Percentiles rank a stretch among this genome's conserved stretches.
phyloP scores from a whole-genome alignment of 1,140 invertebrate species.

The Drosophila truncata region DNA sequence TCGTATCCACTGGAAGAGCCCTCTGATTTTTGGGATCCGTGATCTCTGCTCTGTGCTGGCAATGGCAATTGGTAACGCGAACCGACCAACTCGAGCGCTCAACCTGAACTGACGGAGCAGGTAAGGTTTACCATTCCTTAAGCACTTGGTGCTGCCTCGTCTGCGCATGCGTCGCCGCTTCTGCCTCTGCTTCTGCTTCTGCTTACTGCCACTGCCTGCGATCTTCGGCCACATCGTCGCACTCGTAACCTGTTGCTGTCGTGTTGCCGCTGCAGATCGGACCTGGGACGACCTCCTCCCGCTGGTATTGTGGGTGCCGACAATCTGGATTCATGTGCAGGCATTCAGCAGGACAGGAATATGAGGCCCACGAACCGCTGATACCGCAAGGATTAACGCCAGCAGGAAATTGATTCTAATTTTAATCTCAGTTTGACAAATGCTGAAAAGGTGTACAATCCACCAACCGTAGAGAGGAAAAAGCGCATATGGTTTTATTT shows the following conservation, averaged over 20 bases:
- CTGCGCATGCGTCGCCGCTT: constrained; percentile 29
- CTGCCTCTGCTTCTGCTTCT: constrained; percentile 43
- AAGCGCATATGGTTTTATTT: not conserved
- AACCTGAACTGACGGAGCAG: constrained; percentile 81
- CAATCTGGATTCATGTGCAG: constrained; percentile 26
- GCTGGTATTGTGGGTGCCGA: constrained; percentile 48
- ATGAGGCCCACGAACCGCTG: constrained; percentile 17
- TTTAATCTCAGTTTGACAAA: constrained; percentile 15
- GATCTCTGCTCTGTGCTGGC: constrained; percentile 15
- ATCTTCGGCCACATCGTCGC: constrained; percentile 37
- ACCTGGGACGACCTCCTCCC: constrained; percentile 11
- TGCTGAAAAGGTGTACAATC: constrained; percentile 2
- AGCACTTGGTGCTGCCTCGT: constrained; percentile 67
- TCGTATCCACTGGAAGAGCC: constrained; percentile 11
- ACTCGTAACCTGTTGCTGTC: constrained; percentile 60
- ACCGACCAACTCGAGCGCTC: constrained; percentile 79
- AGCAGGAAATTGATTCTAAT: constrained; percentile 5
- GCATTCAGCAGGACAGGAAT: constrained; percentile 34
- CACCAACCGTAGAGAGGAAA: not conserved
- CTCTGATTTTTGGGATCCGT: constrained; percentile 23
- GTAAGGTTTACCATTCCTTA: constrained; percentile 84
- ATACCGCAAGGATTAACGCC: constrained; percentile 28
- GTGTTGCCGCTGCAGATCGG: constrained; percentile 29
- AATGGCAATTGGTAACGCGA: constrained; percentile 25
- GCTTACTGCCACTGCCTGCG: constrained; percentile 26